Base-by-base conservation (phyloP, 2,888 invertebrate species). In the Synanthedon vespiformis region DNA sequence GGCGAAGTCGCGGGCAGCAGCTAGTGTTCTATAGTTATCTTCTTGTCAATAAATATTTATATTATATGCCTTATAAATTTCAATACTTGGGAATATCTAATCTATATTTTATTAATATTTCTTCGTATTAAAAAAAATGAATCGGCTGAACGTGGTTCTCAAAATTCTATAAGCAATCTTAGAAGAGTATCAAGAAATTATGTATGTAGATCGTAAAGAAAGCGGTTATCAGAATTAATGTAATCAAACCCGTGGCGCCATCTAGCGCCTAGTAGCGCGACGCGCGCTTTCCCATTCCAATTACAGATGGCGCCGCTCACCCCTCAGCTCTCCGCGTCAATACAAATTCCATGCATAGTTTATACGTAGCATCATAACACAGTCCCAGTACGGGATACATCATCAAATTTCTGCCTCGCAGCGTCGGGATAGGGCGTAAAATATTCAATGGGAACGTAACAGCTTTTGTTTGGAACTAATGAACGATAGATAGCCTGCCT, bases 361-460 rank as follows among this genome's bases (percentile, higher is more conserved):
- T 74, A 84, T 80, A 62, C 56, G 54, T 58, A 62, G 67, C 72
- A 76, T 79, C 80, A 81, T 82, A 81, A 78, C 78, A 64, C 52
- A 57, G 65, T 75, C 79, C 79, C 82, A 60, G 54, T 59, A 70
- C 69, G 76, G 70, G 68, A 70, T 72, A 69, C 72, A 80, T 75
- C 80, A 75, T 74, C 76, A 81, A 80, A 80, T 79, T 76, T 79
- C 75, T 73, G 74, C 70, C 72, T 70, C 69, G 62, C 62, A 58
- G 63, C 64, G 65, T 62, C 73, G 76, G 68, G 76, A 84, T 84
- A 70, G 77, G 62, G 68, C 67, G 70, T 85, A 73, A 85, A 86
- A 81, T 83, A 85, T 85, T 85, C 83, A 85, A 66, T 27, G 54
- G 59, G 60, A 62, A 69, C 64, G 74, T 85, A 85, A 85, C 83